Evolutionary conservation across 2,888 invertebrate genomes (phyloP).

Genomic region (Agrochola circellaris): DNA sequence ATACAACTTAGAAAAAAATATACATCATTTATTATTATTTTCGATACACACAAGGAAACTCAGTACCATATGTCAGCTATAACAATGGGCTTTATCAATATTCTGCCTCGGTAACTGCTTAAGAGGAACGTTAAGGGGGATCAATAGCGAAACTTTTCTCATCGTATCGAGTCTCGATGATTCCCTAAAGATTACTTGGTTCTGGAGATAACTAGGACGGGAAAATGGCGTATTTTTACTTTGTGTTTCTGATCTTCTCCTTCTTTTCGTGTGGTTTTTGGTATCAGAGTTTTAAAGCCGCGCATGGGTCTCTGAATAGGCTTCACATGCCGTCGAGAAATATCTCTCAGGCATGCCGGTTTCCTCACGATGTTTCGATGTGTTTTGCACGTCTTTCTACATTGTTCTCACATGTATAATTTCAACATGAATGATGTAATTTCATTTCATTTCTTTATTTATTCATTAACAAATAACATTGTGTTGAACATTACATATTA

Average conservation of each 20-base stretch:
- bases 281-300: too few relatives aligned
- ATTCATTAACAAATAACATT: too few relatives aligned
- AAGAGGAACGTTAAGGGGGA: constrained; percentile 45
- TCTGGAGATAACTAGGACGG: constrained; percentile 20
- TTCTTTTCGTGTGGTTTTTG: too few relatives aligned
- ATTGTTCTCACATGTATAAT: too few relatives aligned
- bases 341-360: too few relatives aligned
- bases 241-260: constrained; percentile 6
- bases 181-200: constrained; percentile 56
- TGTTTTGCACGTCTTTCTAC: too few relatives aligned
- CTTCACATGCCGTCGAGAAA: too few relatives aligned
- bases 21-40: neutral
- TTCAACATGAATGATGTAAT: too few relatives aligned
- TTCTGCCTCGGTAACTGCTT: constrained; percentile 52
- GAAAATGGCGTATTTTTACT: constrained; percentile 7
- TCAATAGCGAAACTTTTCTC: constrained; percentile 56
- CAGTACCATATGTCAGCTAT: constrained; percentile 3
- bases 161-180: constrained; percentile 42
- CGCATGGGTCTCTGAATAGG: too few relatives aligned
- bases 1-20: neutral
- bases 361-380: too few relatives aligned
- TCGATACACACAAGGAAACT: neutral
- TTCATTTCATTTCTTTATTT: too few relatives aligned
- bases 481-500: too few relatives aligned
- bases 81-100: constrained; percentile 54